Base-by-base conservation (phyloP, 1,140 invertebrate species). In the Bombus terrestris region DNA sequence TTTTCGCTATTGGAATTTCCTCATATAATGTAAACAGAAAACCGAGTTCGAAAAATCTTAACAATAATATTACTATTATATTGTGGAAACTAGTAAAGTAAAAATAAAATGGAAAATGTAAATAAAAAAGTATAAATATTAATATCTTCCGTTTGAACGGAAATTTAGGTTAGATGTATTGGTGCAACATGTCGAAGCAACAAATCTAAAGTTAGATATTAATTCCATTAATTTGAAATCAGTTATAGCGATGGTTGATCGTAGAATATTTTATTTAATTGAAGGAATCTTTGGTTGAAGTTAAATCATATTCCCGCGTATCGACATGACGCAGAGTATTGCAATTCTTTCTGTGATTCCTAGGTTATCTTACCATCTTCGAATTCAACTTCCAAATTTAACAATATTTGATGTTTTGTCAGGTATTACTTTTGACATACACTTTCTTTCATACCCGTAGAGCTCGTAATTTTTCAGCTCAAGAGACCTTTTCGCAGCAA, bases 291-390 rank as follows among this genome's bases (percentile, higher is more conserved):
- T 25, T 71, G 15, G 9, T 66, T 66, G 62, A 86, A 66, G 37
- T 43, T 47, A 79, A 35, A 76, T 82, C 28, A 47, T 47, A 78
- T 86, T 86, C 22, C 39, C 73, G 73, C 41, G 66, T 73, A 59
- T 72, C 81, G 81, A 88, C 53, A 92, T 93, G 92, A 73, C 84
- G 57, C 88, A 87, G 69, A 72, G 18, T 28, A 71, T 94, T 62
- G 78, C 86, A 47, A 91, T 95, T 86, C 90, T 94, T 43, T 92
- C 92, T 53, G 83, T 69, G 81, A 90, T 94, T 83, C 89, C 91
- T 75, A 92, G 89, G 82, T 89, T 95, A 90, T 90, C 90, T 77
- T 83, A 89, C 81, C 84, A 92, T 87, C 86, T 95, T 75, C 89
- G 88, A 66, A 74, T 82, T n/a, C 64, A 79, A 73, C 79, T 94